Evolutionary conservation across 2,113 vertebrate species (phyloP).

Genomic region (Danionella cerebrum): DNA sequence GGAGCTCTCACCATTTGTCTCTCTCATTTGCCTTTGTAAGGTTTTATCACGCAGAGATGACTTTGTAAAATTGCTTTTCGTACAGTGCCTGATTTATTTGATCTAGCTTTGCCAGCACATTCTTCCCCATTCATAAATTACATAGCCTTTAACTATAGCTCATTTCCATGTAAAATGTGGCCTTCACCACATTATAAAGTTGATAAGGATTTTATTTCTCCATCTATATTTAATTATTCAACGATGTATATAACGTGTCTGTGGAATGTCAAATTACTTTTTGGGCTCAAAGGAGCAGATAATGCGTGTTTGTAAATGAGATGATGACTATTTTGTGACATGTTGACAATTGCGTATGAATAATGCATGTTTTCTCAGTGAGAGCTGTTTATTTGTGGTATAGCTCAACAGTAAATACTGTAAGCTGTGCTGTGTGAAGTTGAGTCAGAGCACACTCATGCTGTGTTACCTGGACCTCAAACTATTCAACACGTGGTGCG

Average conservation of each 20-base stretch:
- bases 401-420: neutral
- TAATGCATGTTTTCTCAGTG: constrained; percentile 7
- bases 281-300: too few relatives aligned
- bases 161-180: constrained; percentile 18
- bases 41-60: constrained; percentile 19
- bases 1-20: constrained; percentile 25
- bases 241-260: neutral
- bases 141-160: neutral
- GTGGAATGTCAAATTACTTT: too few relatives aligned
- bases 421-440: neutral
- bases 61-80: constrained; percentile 34
- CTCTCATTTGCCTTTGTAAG: constrained; percentile 29
- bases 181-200: constrained; percentile 15
- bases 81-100: constrained; percentile 32
- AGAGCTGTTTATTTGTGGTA: neutral
- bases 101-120: constrained; percentile 4
- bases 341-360: constrained; percentile 26
- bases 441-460: neutral
- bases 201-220: neutral
- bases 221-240: neutral
- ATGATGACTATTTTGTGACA: constrained; percentile 18
- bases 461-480: constrained; percentile 16
- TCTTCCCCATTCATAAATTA: constrained; percentile 23
- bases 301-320: too few relatives aligned
- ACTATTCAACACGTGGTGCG: constrained; percentile 1